Evolutionary conservation across 2,888 invertebrate genomes (phyloP), one percentile per base, ranked within the genome.

Genomic region (Spodoptera littoralis): DNA sequence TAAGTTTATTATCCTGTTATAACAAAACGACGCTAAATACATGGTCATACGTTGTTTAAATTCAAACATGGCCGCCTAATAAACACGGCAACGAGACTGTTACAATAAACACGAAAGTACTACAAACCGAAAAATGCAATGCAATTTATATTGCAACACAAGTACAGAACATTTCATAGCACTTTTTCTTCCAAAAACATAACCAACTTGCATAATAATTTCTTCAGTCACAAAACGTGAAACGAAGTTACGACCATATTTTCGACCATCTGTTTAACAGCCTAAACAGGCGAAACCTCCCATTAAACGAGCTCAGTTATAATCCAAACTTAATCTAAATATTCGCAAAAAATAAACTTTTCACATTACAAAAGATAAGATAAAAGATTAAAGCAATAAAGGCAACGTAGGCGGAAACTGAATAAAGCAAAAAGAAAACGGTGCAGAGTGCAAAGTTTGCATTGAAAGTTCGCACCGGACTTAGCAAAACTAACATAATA

Each of bases 391-490:
- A 70, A 66, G 81, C 70, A 80, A 83, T 83, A 79, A 78, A 75
- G 62, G 78, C 73, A 58, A 73, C 74, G 85, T 80, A 77, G 74
- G 78, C 71, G 65, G 73, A 75, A 82, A 80, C 67, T 80, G 80
- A 80, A 80, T 81, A 82, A 86, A 83, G 77, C 79, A 80, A 83
- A 83, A 85, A 87, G 81, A 84, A 83, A 82, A 79, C 76, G 74
- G 63, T 75, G 77, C 76, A 67, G 79, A 83, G 87, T 84, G 87
- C 83, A 82, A 88, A 88, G 86, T 88, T 88, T 76, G 69, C 80
- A 69, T 64, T 78, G 66, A 70, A 76, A 77, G 70, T 75, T 77
- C 61, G 67, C 65, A 60, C 76, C 50, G 72, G 83, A 83, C 85
- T 86, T 83, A 83, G 80, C 76, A 70, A 81, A 84, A 84, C 84